phyloP scores from a whole-genome alignment of 2,888 invertebrate genomes.

The Crossocerus cetratus region DNA sequence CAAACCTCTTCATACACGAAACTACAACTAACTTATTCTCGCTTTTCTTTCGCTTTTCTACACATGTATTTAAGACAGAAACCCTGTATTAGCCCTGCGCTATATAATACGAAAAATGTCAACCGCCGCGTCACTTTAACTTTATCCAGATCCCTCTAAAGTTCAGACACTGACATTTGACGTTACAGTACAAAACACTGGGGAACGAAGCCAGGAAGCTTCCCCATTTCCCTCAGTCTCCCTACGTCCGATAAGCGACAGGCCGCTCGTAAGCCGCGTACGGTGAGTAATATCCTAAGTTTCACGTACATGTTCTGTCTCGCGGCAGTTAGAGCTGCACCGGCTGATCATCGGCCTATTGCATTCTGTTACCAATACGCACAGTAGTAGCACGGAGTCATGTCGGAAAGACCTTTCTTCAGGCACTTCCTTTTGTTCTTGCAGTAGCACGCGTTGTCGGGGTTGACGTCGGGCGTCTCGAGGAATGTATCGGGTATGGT shows the following conservation, averaged over 20 bases:
- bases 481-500: conserved; percentile 81
- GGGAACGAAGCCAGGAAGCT: neutral
- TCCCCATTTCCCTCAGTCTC: neutral
- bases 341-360: neutral
- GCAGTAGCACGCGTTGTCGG: conserved; percentile 84
- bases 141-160: conserved; percentile 32
- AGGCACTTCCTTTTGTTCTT: conserved; percentile 77
- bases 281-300: conserved; percentile 19
- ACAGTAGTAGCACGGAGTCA: conserved; percentile 87
- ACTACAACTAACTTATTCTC: too few species aligned
- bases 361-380: conserved; percentile 64
- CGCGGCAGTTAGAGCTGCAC: neutral
- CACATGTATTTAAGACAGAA: too few species aligned
- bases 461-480: conserved; percentile 78
- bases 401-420: conserved; percentile 82
- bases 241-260: neutral
- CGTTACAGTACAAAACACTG: conserved; percentile 13
- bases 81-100: neutral
- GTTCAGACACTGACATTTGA: conserved; percentile 61
- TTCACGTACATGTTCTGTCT: neutral
- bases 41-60: too few species aligned
- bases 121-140: neutral
- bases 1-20: too few species aligned
- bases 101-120: conserved; percentile 6
- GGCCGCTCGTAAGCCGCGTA: neutral